Base-by-base conservation (phyloP, 2,797 vertebrate genomes). In the Clarias laeviceps region DNA sequence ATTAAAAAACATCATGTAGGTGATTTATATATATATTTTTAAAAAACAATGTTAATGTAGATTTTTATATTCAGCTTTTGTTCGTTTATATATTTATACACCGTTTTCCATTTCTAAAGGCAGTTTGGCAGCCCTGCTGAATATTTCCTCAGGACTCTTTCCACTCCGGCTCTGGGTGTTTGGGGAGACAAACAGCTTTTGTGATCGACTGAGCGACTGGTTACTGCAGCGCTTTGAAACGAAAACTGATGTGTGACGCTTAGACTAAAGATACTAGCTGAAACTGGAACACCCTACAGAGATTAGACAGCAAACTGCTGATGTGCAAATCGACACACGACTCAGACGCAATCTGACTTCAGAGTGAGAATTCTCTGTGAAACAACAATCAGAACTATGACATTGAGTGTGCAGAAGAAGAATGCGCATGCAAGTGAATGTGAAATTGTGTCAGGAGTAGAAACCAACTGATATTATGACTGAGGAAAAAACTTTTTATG, bases 181-280 rank as follows among this genome's bases (percentile, higher is more conserved):
- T 29, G 34, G 17, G 73, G 45, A 82, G 80, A 83, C 85, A 86
- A 65, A 80, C 50, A 37, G 57, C 74, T 17, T 79, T 79, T 64
- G 65, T 83, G 72, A 82, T 15, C 1, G 27, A n/a, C 54, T 24
- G 34, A 61, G 20, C 40, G 50, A 11, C 34, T 54, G 66, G n/a
- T n/a, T 34, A 34, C 18, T 24, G 9, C 29, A 59, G 56, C 0
- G 12, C 32, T 78, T 37, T 61, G 32, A 78, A 78, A 61, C 6
- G 57, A 80, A 65, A 64, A 27, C 61, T 40, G n/a, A 45, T 11
- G 7, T 37, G 18, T 50, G 37, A 20, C 37, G 29, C 45, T 50
- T 50, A 12, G 45, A 50, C 45, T 50, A 50, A 50, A 50, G 45
- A 50, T 14, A 50, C 45, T 14, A 50, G 34, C 22, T 80, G 57